Conservation (phyloP, 2,113 vertebrate genomes). For the Oryzias woworae region DNA sequence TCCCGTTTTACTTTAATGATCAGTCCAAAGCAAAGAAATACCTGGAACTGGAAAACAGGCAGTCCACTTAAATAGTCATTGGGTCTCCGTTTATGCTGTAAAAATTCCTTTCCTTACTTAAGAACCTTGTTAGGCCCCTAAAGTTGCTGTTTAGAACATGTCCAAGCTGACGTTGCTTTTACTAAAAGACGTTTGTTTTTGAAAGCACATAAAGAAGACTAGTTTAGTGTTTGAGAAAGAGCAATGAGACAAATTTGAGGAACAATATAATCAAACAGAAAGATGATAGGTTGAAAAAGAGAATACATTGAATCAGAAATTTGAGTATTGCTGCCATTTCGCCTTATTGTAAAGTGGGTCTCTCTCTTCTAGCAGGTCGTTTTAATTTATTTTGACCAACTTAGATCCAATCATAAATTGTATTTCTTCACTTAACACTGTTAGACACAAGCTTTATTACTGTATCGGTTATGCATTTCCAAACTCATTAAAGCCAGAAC, state of each 20-base stretch:
- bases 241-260: background rate
- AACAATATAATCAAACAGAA: too few relatives aligned
- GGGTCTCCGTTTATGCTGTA: constrained; percentile 51
- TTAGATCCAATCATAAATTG: too few relatives aligned
- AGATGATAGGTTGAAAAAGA: too few relatives aligned
- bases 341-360: too few relatives aligned
- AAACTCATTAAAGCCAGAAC: too few relatives aligned
- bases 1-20: constrained; percentile 12
- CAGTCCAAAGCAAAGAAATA: constrained; percentile 46
- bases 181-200: constrained; percentile 20
- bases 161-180: constrained; percentile 26
- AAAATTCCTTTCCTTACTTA: constrained; percentile 59
- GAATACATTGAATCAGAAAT: too few relatives aligned
- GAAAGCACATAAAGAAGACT: background rate
- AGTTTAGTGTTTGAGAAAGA: constrained; percentile 7
- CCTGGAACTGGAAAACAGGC: constrained; percentile 31
- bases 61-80: constrained; percentile 38
- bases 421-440: too few relatives aligned
- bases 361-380: too few relatives aligned
- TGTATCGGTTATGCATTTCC: too few relatives aligned
- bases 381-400: too few relatives aligned
- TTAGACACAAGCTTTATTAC: too few relatives aligned
- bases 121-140: constrained; percentile 20
- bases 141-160: constrained; percentile 31
- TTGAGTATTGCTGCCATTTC: too few relatives aligned